Conservation (phyloP, 2,797 vertebrate genomes). For the Pangasius djambal region DNA sequence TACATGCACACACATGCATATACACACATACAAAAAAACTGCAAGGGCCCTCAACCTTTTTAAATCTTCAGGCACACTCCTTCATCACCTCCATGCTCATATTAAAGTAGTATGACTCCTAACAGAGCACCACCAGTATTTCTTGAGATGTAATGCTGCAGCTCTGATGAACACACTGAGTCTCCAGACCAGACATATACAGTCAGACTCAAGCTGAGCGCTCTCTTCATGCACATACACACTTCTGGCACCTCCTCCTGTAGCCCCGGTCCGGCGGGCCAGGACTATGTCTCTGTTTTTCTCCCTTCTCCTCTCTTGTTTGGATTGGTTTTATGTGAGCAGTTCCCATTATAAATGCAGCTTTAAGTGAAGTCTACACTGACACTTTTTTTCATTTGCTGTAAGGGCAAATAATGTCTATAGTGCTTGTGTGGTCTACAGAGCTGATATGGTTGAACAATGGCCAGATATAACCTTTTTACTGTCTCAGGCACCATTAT, state of each 20-base stretch:
- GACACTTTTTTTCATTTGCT: conserved; percentile 50
- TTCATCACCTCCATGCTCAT: conserved; percentile 52
- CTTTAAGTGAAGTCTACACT: conserved; percentile 48
- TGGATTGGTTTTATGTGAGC: conserved; percentile 58
- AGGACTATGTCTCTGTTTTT: conserved; percentile 48
- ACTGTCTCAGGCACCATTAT: conserved; percentile 41
- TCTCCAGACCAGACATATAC: conserved; percentile 40
- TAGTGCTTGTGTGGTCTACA: conserved; percentile 54
- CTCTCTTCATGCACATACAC: conserved; percentile 9
- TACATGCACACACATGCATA: conserved; percentile 56
- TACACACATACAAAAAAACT: conserved; percentile 29
- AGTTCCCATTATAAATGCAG: conserved; percentile 54
- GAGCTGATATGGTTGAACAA: conserved; percentile 11
- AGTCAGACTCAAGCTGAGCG: conserved; percentile 20
- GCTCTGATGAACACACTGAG: conserved; percentile 38
- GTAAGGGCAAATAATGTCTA: conserved; percentile 47
- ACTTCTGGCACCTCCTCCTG: conserved; percentile 16
- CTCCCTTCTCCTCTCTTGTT: conserved; percentile 52
- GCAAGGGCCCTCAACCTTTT: conserved; percentile 40
- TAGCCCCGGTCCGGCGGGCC: not conserved
- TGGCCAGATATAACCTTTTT: conserved; percentile 36
- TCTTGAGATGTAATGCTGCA: conserved; percentile 50
- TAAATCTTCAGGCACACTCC: conserved; percentile 61
- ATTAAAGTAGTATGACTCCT: conserved; percentile 47
- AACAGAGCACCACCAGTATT: conserved; percentile 44